Evolutionary conservation across 2,888 invertebrate genomes (phyloP), one percentile per base, ranked within the genome.

Genomic region (Eupithecia exiguata): DNA sequence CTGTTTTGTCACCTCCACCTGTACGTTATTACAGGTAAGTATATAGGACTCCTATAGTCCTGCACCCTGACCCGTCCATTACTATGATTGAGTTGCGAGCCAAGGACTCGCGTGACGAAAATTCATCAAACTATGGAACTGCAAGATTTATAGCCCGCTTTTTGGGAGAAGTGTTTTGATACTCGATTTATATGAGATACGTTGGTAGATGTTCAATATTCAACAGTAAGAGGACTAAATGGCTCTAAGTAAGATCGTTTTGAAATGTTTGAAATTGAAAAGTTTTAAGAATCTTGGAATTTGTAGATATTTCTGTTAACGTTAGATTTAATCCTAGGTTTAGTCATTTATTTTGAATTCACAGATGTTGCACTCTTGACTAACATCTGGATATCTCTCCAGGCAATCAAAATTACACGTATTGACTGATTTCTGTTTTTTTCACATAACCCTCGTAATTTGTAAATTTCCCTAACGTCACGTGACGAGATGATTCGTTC

Each of bases 71-170:
- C 76, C 76, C 40, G 71, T 12, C 73, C 70, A 75, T 75, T 74
- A 74, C 63, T 70, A 71, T 75, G 77, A 78, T 74, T 68, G 74
- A 72, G 72, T 69, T 38, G 25, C 40, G 25, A 67, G 74, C 30
- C 78, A 78, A 78, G 78, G 78, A 21, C 74, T 78, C 65, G 78
- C 78, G 76, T 76, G 76, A 68, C 69, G 35, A 38, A 73, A 69
- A 76, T 78, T 73, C 76, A 71, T 78, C 78, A 78, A 74, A 74
- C 74, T 74, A 72, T 72, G 46, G 68, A 70, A 77, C 69, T 66
- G 40, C 30, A 71, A 74, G 74, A 78, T 78, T 78, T 75, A 77
- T 75, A 62, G 68, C 66, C 38, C 46, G 69, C 63, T 58, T 69
- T 46, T 70, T 6, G 68, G 36, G n/a, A 62, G 68, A 62, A 53